Evolutionary conservation across 2,888 invertebrate species (phyloP), one percentile per base, ranked within the genome.

Genomic region (Escarpia spicata): DNA sequence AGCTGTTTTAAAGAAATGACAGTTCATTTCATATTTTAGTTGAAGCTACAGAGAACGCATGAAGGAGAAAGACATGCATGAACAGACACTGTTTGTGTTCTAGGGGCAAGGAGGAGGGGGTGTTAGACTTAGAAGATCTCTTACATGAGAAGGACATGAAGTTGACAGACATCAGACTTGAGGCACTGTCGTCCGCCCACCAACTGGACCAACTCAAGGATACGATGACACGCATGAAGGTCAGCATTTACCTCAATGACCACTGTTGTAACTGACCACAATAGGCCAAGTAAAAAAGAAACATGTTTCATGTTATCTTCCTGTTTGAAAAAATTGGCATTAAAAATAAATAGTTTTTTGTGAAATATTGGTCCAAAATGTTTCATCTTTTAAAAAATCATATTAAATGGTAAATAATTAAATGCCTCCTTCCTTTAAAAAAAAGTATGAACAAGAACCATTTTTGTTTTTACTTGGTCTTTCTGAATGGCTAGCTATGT

Each of bases 161-260:
- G 93, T 97, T 99, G 94, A 99, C 99, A 2, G 99, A 99, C 96
- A 99, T 99, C 93, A 97, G 99, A 94, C 97, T 99, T 94, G 99
- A 99, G 96, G 99, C 99, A 10, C 97, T 99, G 60, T 99, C 99
- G 95, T 99, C 99, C 0, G 99, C 99, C 4, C 99, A 99, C 96
- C 99, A 99, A 96, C 97, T 99, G 92, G 99, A 99, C 96, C 99
- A 98, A 95, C 97, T 99, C 43, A 98, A 99, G 96, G 99, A 99
- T 96, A 98, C 99, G 92, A 98, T 99, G 96, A 98, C 98, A 96
- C 98, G 98, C 97, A 99, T 99, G 98, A 98, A 99, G 97, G 98
- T 98, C 97, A 96, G 97, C 96, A 9, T n/a, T 12, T 15, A 43
- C 26, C 10, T 31, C 15, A 15, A 43, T 37, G 43, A 91, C 19